phyloP scores from a whole-genome alignment of 2,113 vertebrate species.

The Patagioenas fasciata region DNA sequence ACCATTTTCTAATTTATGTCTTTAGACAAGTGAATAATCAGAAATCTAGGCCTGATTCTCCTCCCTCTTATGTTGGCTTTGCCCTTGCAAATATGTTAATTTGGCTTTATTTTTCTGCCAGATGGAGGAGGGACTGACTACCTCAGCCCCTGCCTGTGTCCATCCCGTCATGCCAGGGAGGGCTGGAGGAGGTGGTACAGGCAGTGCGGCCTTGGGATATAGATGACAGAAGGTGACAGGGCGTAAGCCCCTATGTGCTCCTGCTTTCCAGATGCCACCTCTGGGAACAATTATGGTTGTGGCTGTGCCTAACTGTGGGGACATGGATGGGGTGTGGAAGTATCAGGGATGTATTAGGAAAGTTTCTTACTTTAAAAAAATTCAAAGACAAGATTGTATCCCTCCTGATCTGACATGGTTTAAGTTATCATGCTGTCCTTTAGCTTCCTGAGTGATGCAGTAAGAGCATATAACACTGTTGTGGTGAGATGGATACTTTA shows the following conservation, averaged over 20 bases:
- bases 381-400: not conserved
- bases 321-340: not conserved
- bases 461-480: not conserved
- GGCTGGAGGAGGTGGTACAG: fast-evolving
- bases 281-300: not conserved
- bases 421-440: not conserved
- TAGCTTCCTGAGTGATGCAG: not conserved
- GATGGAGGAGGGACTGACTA: not conserved
- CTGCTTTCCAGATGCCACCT: not conserved
- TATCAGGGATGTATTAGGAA: not conserved
- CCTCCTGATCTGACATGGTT: not conserved
- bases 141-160: not conserved
- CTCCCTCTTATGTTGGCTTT: not conserved
- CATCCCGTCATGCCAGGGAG: not conserved
- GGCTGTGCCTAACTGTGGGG: not conserved
- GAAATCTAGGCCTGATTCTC: not conserved
- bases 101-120: not conserved
- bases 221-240: not conserved
- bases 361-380: not conserved
- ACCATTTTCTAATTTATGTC: not conserved
- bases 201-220: not conserved
- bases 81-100: not conserved
- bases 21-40: not conserved
- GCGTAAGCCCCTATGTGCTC: fast-evolving
- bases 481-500: not conserved